Conservation (phyloP, 1,140 invertebrate genomes). For the Cyphomyrmex costatus region DNA sequence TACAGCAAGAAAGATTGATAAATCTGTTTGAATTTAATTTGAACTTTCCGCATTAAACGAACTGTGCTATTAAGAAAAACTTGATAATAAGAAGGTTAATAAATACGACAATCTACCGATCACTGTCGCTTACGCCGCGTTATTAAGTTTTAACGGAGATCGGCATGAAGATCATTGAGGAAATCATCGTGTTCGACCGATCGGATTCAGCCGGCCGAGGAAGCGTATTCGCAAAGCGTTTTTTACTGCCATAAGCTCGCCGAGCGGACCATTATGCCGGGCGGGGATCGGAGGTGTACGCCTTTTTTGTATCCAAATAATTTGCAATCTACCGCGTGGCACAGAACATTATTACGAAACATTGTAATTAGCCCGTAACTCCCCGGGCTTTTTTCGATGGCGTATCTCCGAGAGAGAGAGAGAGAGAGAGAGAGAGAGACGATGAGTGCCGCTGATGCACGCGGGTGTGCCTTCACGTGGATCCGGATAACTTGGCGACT, state of each 20-base stretch:
- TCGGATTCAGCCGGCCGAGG: slow-evolving; percentile 36
- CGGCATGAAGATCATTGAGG: slow-evolving; percentile 36
- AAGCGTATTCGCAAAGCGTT: slow-evolving; percentile 56
- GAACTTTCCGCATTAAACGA: not conserved
- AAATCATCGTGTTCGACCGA: slow-evolving; percentile 54
- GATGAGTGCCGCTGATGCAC: slow-evolving; percentile 41
- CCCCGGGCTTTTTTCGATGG: slow-evolving; percentile 58
- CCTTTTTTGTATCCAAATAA: slow-evolving; percentile 66
- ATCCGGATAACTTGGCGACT: slow-evolving; percentile 72
- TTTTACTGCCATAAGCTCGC: slow-evolving; percentile 57
- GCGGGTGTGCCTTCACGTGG: slow-evolving; percentile 75
- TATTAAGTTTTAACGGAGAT: slow-evolving; percentile 59
- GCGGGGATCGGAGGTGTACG: slow-evolving; percentile 46
- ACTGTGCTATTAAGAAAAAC: not conserved
- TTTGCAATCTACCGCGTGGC: slow-evolving; percentile 63
- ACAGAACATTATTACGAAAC: slow-evolving; percentile 66
- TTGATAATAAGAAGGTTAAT: slow-evolving; percentile 27
- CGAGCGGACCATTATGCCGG: slow-evolving; percentile 50
- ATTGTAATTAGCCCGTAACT: slow-evolving; percentile 68
- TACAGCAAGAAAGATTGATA: not conserved
- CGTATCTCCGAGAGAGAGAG: slow-evolving; percentile 67
- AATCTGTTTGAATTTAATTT: not conserved
- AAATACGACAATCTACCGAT: slow-evolving; percentile 28
- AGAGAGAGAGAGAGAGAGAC: too few relatives aligned
- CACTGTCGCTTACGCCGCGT: slow-evolving; percentile 29